Percentiles rank a stretch among this genome's conserved stretches.
These are phyloP conservation scores for Octonoba sinensis DNA, from an alignment of 2,888 invertebrate genomes.

Conservation along the genomic window DNA sequence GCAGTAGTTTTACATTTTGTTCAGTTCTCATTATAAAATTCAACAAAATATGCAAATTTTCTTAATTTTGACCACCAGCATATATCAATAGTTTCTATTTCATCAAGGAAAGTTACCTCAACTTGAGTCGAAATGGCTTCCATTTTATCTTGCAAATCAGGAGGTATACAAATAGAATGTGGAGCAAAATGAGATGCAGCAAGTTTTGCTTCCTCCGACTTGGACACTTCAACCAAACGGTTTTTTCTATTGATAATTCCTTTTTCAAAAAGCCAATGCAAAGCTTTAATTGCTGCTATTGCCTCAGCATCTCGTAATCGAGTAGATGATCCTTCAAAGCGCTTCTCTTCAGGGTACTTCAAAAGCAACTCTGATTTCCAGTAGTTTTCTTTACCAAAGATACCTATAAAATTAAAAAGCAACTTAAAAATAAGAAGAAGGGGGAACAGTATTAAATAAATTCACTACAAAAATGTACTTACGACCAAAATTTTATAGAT, in stretches of 20 bases:
- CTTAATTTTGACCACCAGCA: neutral
- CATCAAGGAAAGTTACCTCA: constrained; percentile 22
- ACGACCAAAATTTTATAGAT: no score
- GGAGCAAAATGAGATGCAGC: constrained; percentile 29
- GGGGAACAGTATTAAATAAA: no score
- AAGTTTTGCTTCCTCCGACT: constrained; percentile 41
- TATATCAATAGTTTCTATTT: neutral
- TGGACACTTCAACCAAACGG: constrained; percentile 55
- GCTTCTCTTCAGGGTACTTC: constrained; percentile 30
- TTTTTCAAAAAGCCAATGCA: constrained; percentile 63
- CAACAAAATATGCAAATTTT: no score
- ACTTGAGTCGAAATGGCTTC: constrained; percentile 11
- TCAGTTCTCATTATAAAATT: no score
- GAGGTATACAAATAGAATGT: constrained; percentile 43
- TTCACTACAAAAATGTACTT: no score
- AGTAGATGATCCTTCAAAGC: constrained; percentile 19
- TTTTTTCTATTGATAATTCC: constrained; percentile 54
- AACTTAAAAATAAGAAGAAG: neutral
- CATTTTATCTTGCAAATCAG: constrained; percentile 45
- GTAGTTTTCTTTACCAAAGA: constrained; percentile 29
- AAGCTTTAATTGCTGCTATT: constrained; percentile 58
- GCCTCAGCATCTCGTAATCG: constrained; percentile 39
- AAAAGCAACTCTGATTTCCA: constrained; percentile 42
- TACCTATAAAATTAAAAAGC: constrained; percentile 3
- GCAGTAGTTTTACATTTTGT: no score